A percentile compares a stretch with the other conserved stretches of the same genome.
Conservation (phyloP, 2,113 vertebrate species). For the Trematocara marginatum region DNA sequence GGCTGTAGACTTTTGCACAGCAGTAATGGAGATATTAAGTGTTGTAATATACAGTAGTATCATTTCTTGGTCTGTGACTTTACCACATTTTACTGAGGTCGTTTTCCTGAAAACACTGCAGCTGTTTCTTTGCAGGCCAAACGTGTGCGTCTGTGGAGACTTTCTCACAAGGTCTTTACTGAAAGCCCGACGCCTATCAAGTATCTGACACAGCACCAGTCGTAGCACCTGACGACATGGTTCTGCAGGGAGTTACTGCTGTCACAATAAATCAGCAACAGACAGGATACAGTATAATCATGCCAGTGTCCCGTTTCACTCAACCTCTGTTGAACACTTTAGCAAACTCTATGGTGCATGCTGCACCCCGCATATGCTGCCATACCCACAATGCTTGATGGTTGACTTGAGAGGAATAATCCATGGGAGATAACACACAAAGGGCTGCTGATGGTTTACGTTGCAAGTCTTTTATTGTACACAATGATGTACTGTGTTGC, state of each 20-base stretch:
- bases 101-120: background rate
- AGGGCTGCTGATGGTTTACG: conserved; percentile 31
- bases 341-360: background rate
- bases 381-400: conserved; percentile 47
- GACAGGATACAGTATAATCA: conserved; percentile 62
- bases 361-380: background rate
- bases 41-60: background rate
- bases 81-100: background rate
- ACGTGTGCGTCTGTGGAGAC: conserved; percentile 21
- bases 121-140: conserved; percentile 27
- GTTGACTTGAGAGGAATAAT: conserved; percentile 64
- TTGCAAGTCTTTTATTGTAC: conserved; percentile 11
- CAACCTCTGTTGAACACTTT: conserved; percentile 6
- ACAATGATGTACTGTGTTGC: conserved; percentile 11
- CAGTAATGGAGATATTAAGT: background rate
- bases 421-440: conserved; percentile 37
- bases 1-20: background rate
- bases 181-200: conserved; percentile 47
- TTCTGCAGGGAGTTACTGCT: conserved; percentile 61
- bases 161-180: conserved; percentile 45
- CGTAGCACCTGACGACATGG: conserved; percentile 59
- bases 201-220: conserved; percentile 42
- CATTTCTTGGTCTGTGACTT: background rate
- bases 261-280: conserved; percentile 64
- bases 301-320: conserved; percentile 49